Evolutionary conservation across 2,113 vertebrate genomes (phyloP).

Genomic region (Elachura formosa): DNA sequence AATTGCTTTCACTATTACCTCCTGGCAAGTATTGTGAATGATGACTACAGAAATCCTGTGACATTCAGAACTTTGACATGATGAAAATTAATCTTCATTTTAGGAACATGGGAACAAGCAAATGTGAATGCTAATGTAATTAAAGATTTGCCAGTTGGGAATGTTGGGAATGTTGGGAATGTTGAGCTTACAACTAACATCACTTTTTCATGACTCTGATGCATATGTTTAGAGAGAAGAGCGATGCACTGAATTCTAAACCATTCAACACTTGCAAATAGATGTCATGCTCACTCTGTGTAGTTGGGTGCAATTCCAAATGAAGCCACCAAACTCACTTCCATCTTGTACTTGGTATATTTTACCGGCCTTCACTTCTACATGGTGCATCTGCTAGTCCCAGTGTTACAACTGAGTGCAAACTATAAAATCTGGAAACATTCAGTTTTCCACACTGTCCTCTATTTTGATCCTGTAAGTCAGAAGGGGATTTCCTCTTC

Average conservation of each 20-base stretch:
- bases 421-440: not conserved
- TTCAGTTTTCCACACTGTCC: not conserved
- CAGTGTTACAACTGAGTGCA: not conserved
- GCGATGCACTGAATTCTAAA: not conserved
- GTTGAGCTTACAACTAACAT: not conserved
- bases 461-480: not conserved
- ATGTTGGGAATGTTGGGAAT: not conserved
- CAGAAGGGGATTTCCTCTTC: not conserved
- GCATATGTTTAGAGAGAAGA: not conserved
- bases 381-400: not conserved
- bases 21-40: not conserved
- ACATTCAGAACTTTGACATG: not conserved
- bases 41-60: not conserved
- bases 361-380: not conserved
- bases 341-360: not conserved
- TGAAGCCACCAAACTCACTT: not conserved
- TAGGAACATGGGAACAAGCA: not conserved
- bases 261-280: not conserved
- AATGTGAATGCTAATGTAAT: constrained; percentile 32
- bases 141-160: not conserved
- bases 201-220: not conserved
- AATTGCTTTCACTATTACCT: not conserved
- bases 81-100: constrained; percentile 28
- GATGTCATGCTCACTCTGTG: not conserved
- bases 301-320: not conserved